These are phyloP conservation scores for Poeciliopsis turneri DNA, from an alignment of 2,797 vertebrate species.

Conservation along the genomic window DNA sequence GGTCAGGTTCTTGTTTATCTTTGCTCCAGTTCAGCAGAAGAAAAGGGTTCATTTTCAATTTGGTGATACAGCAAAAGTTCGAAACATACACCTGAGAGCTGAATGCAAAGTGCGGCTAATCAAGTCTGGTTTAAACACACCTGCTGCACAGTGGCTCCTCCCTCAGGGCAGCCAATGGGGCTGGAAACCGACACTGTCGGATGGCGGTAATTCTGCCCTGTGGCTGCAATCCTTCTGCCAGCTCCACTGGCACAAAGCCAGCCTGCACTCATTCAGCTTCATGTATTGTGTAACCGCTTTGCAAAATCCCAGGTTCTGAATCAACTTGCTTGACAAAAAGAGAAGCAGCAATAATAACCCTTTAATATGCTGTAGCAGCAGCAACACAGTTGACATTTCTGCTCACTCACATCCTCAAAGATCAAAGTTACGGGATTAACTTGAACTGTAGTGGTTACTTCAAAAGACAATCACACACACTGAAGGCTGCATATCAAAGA, in stretches of 20 bases:
- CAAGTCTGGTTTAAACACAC: conserved; percentile 77
- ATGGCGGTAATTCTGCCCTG: conserved; percentile 53
- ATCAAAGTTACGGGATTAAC: conserved; percentile 64
- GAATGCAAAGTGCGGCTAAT: conserved; percentile 63
- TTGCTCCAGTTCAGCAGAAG: conserved; percentile 4
- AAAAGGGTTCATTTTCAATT: conserved; percentile 14
- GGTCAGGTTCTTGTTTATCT: neutral
- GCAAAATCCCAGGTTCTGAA: conserved; percentile 50
- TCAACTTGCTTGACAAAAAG: conserved; percentile 41
- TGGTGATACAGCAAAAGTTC: conserved; percentile 8
- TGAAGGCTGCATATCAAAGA: conserved; percentile 51
- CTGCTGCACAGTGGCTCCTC: conserved; percentile 57
- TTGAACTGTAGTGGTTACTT: conserved; percentile 43
- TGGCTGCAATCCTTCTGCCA: conserved; percentile 49
- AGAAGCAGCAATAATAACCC: conserved; percentile 6
- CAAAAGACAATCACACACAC: conserved; percentile 51
- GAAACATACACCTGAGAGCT: conserved; percentile 45
- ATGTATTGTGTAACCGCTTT: conserved; percentile 44
- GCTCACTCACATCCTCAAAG: conserved; percentile 33
- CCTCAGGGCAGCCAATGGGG: conserved; percentile 34
- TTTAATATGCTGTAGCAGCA: conserved; percentile 26
- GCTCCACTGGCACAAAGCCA: conserved; percentile 49
- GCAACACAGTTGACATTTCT: conserved; percentile 34
- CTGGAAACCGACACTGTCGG: conserved; percentile 73
- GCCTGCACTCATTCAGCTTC: conserved; percentile 29